Evolutionary conservation across 2,888 invertebrate species (phyloP).

Genomic region (Ceriagrion tenellum): DNA sequence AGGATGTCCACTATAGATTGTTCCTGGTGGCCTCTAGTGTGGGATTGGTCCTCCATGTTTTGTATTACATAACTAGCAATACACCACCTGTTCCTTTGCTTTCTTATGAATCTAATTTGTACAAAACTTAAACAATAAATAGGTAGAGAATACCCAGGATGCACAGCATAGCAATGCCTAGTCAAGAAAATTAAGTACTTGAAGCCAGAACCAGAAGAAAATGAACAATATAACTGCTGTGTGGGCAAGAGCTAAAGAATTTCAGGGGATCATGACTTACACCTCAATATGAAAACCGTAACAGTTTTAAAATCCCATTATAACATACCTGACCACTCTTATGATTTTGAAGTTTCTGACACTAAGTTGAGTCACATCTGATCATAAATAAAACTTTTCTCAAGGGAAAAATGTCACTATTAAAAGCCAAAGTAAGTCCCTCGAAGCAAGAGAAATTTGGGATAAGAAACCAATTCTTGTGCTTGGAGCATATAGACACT

Average conservation of each 20-base stretch:
- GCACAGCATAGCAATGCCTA: neutral
- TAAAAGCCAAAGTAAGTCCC: neutral
- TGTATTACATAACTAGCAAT: constrained; percentile 48
- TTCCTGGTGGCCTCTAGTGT: neutral
- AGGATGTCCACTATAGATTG: neutral
- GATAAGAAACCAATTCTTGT: neutral
- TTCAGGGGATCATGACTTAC: neutral
- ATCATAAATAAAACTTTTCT: neutral
- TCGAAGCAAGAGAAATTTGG: neutral
- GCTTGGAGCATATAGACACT: neutral
- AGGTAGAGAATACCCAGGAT: constrained; percentile 7
- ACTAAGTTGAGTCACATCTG: neutral
- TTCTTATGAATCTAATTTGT: constrained; percentile 8
- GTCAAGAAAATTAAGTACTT: constrained; percentile 49
- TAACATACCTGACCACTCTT: neutral
- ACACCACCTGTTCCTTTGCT: neutral
- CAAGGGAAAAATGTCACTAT: neutral
- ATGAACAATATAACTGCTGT: neutral
- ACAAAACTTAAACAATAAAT: constrained; percentile 25
- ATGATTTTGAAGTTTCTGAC: neutral
- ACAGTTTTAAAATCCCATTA: neutral
- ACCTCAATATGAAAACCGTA: neutral
- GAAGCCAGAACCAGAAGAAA: constrained; percentile 4
- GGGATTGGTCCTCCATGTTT: constrained; percentile 61
- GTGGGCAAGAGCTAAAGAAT: neutral